Evolutionary conservation across 2,113 vertebrate species (phyloP).

Genomic region (Nerophis ophidion): DNA sequence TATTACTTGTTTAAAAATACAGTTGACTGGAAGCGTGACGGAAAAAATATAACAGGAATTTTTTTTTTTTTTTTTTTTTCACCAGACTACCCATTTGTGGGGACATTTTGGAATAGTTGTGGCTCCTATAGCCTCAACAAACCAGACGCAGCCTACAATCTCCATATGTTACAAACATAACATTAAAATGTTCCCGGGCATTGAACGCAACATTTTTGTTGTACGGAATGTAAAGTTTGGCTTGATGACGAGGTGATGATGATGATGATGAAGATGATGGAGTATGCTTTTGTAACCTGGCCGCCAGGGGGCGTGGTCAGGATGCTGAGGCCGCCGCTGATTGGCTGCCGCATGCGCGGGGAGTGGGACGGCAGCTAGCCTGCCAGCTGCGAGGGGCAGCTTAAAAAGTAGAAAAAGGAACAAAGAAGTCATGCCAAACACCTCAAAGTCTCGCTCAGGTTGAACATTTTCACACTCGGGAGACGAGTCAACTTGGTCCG

Average conservation of each 20-base stretch:
- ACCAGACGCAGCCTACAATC: not conserved
- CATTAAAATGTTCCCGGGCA: not conserved
- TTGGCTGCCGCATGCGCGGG: conserved; percentile 35
- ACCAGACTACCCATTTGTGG: too few relatives aligned
- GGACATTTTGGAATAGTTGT: not conserved
- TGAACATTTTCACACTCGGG: not conserved
- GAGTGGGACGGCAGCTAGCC: conserved; percentile 31
- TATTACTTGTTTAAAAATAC: too few relatives aligned
- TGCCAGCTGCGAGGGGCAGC: conserved; percentile 41
- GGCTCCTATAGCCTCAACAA: not conserved
- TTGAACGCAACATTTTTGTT: not conserved
- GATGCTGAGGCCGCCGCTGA: conserved; percentile 56
- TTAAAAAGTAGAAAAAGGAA: conserved; percentile 25
- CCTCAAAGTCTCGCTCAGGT: conserved; percentile 16
- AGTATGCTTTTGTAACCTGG: conserved; percentile 37
- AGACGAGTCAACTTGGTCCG: not conserved
- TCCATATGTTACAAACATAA: not conserved
- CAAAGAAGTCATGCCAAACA: conserved; percentile 21
- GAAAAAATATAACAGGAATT: not conserved
- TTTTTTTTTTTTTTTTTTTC: not conserved
- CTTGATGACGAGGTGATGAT: not conserved
- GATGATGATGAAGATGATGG: not conserved
- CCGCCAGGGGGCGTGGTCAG: conserved; percentile 42
- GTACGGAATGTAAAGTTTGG: too few relatives aligned
- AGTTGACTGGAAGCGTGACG: not conserved